Conservation (phyloP, 1,140 invertebrate genomes). For the Drosophila gunungcola region DNA sequence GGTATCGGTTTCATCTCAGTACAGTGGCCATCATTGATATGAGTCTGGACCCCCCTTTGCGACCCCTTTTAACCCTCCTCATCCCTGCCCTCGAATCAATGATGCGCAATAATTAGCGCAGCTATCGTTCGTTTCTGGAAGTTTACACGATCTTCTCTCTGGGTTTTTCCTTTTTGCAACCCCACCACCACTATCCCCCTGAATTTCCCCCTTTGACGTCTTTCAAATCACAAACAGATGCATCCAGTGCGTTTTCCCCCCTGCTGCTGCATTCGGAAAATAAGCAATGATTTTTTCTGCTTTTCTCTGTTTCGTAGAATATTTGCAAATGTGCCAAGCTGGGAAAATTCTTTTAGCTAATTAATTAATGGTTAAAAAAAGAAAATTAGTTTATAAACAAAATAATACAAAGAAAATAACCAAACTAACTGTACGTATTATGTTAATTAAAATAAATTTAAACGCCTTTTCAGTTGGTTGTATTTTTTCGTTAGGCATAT, state of each 20-base stretch:
- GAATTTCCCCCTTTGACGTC: conserved; percentile 41
- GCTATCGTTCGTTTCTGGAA: conserved; percentile 37
- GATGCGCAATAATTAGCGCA: conserved; percentile 78
- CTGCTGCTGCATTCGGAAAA: conserved; percentile 17
- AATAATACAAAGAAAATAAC: background rate
- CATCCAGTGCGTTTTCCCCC: conserved; percentile 8
- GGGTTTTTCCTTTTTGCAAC: background rate
- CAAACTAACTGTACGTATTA: no score
- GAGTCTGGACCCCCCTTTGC: conserved; percentile 7
- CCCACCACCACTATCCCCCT: background rate
- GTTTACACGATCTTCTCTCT: conserved; percentile 10
- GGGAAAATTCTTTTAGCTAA: conserved; percentile 5
- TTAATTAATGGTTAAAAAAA: background rate
- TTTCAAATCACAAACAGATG: conserved; percentile 57
- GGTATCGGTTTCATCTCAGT: conserved; percentile 43
- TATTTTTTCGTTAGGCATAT: no score
- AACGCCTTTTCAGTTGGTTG: no score
- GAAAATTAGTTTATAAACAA: background rate
- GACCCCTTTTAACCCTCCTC: conserved; percentile 1
- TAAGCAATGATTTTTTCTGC: conserved; percentile 30
- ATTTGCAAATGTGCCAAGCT: conserved; percentile 26
- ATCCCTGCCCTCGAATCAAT: conserved; percentile 44
- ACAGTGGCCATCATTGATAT: conserved; percentile 70
- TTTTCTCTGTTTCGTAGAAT: conserved; percentile 19
- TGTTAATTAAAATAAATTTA: no score